These are phyloP conservation scores for Eupithecia subfuscata DNA, from an alignment of 2,888 invertebrate species.

Conservation along the genomic window DNA sequence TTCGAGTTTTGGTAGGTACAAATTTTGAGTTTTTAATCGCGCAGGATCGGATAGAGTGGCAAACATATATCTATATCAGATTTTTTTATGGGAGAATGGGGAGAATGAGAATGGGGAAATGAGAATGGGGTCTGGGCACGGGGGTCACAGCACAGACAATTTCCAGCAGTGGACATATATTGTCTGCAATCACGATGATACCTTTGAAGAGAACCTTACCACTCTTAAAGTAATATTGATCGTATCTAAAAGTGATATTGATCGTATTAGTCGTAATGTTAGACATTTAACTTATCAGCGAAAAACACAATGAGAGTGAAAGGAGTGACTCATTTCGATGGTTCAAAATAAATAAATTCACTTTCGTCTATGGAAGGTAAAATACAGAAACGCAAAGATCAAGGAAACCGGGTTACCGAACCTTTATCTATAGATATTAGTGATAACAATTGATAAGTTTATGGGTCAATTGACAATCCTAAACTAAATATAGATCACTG, in stretches of 20 bases:
- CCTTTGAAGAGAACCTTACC: background rate
- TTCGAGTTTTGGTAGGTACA: background rate
- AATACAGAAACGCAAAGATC: conserved; percentile 24
- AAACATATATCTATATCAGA: no score
- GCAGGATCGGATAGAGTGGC: background rate
- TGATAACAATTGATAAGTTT: conserved; percentile 26
- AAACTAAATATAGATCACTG: conserved; percentile 23
- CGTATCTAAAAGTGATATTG: no score
- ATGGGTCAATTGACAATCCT: conserved; percentile 31
- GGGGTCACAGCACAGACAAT: no score
- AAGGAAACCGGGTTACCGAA: conserved; percentile 35
- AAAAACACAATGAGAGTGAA: no score
- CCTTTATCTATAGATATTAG: conserved; percentile 28
- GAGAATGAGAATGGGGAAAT: no score
- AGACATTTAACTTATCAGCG: no score
- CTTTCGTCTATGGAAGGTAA: background rate
- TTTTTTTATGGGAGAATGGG: no score
- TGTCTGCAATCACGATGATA: background rate
- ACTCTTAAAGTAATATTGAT: background rate
- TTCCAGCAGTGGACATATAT: background rate
- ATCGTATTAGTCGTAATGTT: background rate
- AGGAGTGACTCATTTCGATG: background rate
- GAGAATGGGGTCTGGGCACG: no score
- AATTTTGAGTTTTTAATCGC: background rate
- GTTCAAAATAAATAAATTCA: background rate